Conservation (phyloP, 2,888 invertebrate species). For the Callyntrura guangdongensis region DNA sequence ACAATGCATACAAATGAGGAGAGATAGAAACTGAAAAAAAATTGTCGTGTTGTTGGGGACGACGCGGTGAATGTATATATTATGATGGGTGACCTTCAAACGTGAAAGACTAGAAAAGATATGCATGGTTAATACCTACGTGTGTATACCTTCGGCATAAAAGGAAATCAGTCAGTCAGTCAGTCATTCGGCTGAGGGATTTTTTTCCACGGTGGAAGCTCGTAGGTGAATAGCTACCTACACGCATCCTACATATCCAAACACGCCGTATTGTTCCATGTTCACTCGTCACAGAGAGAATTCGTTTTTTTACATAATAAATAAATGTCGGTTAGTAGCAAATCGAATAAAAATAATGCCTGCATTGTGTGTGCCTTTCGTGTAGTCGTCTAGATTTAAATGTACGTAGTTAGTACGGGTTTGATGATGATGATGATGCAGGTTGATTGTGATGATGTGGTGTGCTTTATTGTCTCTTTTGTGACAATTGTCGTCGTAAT, state of each 20-base stretch:
- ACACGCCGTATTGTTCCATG: slow-evolving; percentile 4
- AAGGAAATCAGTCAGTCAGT: slow-evolving; percentile 42
- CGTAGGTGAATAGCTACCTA: too few species aligned
- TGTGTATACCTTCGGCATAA: not conserved
- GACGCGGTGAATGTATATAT: not conserved
- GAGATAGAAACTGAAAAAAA: not conserved
- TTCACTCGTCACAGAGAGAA: slow-evolving; percentile 9
- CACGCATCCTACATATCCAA: not conserved
- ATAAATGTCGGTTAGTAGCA: slow-evolving; percentile 63
- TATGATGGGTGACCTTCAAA: slow-evolving; percentile 43
- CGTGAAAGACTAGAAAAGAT: slow-evolving; percentile 30
- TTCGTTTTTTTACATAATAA: slow-evolving; percentile 10
- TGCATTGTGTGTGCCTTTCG: too few species aligned
- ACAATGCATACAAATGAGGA: not conserved
- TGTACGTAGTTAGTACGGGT: slow-evolving; percentile 8
- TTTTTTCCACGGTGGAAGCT: slow-evolving; percentile 17
- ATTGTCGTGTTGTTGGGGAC: not conserved
- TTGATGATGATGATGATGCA: slow-evolving; percentile 51
- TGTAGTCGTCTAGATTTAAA: not conserved
- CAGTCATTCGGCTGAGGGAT: slow-evolving; percentile 53
- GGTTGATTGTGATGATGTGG: slow-evolving; percentile 58
- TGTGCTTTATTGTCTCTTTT: slow-evolving; percentile 74
- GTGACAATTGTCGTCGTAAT: slow-evolving; percentile 70
- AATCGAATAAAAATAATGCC: not conserved
- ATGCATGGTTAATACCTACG: not conserved